Conservation (phyloP, 1,140 invertebrate species). For the Heliconius nattereri region DNA sequence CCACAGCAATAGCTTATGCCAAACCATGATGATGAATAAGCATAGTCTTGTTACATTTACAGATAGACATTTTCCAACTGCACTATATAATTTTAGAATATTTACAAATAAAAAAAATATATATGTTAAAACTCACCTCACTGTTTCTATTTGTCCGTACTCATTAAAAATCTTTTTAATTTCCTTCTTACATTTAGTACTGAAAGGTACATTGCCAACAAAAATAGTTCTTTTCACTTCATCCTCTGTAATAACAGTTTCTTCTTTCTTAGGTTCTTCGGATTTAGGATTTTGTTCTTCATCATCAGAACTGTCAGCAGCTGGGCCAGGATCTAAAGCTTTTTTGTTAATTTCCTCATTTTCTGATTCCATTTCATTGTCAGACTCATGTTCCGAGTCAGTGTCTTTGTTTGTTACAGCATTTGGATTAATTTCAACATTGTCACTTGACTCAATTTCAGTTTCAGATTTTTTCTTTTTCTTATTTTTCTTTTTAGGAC, state of each 20-base stretch:
- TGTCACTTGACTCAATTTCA: slow-evolving; percentile 26
- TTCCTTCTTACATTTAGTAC: slow-evolving; percentile 74
- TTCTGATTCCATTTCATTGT: slow-evolving; percentile 71
- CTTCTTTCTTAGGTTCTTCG: slow-evolving; percentile 33
- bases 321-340: slow-evolving; percentile 49
- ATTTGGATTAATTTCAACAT: slow-evolving; percentile 62
- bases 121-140: slow-evolving; percentile 71
- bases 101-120: not conserved
- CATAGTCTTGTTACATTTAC: not conserved
- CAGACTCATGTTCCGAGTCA: slow-evolving; percentile 75
- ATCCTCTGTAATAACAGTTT: slow-evolving; percentile 45
- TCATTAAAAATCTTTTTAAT: slow-evolving; percentile 83
- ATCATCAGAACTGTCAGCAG: slow-evolving; percentile 58
- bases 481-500: slow-evolving; percentile 35
- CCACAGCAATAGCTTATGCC: no score
- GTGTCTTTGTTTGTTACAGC: slow-evolving; percentile 68
- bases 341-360: slow-evolving; percentile 67
- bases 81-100: no score
- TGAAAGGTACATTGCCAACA: slow-evolving; percentile 85
- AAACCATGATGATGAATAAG: no score
- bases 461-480: slow-evolving; percentile 25
- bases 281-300: slow-evolving; percentile 51
- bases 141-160: slow-evolving; percentile 84
- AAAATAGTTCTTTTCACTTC: slow-evolving; percentile 83
- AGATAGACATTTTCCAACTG: no score